phyloP scores from a whole-genome alignment of 2,888 invertebrate species.

The Cordilura impudica region DNA sequence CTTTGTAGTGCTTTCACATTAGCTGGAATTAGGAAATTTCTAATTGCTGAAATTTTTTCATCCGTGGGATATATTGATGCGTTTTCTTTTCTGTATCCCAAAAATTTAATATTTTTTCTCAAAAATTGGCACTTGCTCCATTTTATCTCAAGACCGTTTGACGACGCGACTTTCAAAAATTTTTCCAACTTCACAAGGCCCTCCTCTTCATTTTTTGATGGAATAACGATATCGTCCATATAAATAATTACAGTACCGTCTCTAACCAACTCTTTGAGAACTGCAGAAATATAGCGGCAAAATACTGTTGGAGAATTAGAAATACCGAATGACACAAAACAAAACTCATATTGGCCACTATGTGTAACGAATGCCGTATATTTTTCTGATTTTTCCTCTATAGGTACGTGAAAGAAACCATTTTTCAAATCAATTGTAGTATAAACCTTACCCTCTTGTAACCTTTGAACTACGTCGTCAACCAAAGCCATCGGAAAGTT shows the following conservation, averaged over 20 bases:
- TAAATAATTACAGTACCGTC: slow-evolving; percentile 39
- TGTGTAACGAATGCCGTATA: slow-evolving; percentile 67
- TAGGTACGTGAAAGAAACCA: slow-evolving; percentile 65
- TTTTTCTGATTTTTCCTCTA: slow-evolving; percentile 61
- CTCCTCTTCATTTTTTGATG: slow-evolving; percentile 45
- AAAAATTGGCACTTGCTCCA: slow-evolving; percentile 46
- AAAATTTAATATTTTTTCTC: slow-evolving; percentile 10
- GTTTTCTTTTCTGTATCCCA: slow-evolving; percentile 23
- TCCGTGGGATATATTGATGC: slow-evolving; percentile 27
- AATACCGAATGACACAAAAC: slow-evolving; percentile 63
- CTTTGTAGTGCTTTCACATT: slow-evolving; percentile 41
- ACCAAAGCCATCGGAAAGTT: slow-evolving; percentile 62
- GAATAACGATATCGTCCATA: slow-evolving; percentile 61
- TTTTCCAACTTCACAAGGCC: background rate
- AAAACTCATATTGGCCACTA: slow-evolving; percentile 64
- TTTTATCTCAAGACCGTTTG: slow-evolving; percentile 37
- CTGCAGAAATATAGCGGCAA: slow-evolving; percentile 48
- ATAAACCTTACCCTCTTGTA: slow-evolving; percentile 62
- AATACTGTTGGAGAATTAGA: slow-evolving; percentile 62
- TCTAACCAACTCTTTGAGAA: slow-evolving; percentile 46
- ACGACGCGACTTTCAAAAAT: background rate
- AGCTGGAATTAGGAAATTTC: slow-evolving; percentile 44
- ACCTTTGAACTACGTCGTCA: slow-evolving; percentile 54
- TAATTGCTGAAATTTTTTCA: slow-evolving; percentile 42
- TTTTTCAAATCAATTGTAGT: slow-evolving; percentile 63